Percentiles rank a stretch among this genome's conserved stretches.
Evolutionary conservation across 2,888 invertebrate genomes (phyloP).

Genomic region (Erynnis tages): DNA sequence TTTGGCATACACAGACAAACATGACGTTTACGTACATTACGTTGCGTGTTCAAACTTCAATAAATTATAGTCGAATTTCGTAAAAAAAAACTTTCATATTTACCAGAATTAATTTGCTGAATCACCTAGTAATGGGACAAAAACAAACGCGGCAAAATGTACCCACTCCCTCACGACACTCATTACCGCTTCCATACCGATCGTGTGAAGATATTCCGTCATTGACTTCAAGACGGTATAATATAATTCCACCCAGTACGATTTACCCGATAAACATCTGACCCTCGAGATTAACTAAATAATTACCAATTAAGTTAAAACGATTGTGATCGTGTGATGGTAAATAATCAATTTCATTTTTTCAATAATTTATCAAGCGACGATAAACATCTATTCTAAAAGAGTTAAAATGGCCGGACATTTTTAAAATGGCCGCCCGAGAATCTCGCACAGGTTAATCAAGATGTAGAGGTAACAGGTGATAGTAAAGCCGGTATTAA

Average conservation of each 20-base stretch:
- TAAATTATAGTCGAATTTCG: too few relatives aligned
- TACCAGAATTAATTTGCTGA: too few relatives aligned
- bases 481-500: too few relatives aligned
- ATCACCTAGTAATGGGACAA: too few relatives aligned
- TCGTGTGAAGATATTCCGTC: neutral
- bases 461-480: neutral
- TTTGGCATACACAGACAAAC: too few relatives aligned
- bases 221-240: neutral
- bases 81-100: too few relatives aligned
- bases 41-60: too few relatives aligned
- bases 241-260: neutral
- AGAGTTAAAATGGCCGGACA: conserved; percentile 54
- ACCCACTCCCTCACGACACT: too few relatives aligned
- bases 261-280: conserved; percentile 40
- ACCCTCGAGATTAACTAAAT: conserved; percentile 51
- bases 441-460: conserved; percentile 53
- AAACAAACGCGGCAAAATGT: too few relatives aligned
- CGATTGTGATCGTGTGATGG: conserved; percentile 60
- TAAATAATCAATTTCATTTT: conserved; percentile 73
- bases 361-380: conserved; percentile 67
- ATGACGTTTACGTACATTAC: too few relatives aligned
- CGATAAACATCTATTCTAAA: conserved; percentile 61
- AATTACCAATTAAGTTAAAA: conserved; percentile 63
- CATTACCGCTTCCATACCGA: too few relatives aligned
- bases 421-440: conserved; percentile 59